A percentile compares a stretch with the other conserved stretches of the same genome.
Evolutionary conservation across 1,140 invertebrate genomes (phyloP).

Genomic region (Drosophila takahashii): DNA sequence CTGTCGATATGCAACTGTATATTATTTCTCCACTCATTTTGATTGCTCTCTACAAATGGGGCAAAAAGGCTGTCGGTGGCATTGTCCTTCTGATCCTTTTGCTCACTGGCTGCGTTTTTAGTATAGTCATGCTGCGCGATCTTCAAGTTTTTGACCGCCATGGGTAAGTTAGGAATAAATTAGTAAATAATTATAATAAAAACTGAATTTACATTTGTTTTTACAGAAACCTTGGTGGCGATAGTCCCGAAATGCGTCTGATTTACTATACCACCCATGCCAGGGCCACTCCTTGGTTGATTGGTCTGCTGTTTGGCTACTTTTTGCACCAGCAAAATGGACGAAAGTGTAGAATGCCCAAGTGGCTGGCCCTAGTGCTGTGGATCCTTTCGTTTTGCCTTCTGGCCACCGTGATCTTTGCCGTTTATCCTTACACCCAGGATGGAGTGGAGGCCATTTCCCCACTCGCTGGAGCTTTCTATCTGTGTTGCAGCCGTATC

Average conservation of each 20-base stretch:
- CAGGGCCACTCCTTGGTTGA: conserved; percentile 74
- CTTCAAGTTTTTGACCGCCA: conserved; percentile 56
- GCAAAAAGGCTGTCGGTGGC: conserved; percentile 51
- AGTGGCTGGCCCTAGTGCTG: conserved; percentile 32
- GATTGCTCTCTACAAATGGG: conserved; percentile 88
- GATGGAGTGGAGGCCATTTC: conserved; percentile 62
- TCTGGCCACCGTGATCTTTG: conserved; percentile 66
- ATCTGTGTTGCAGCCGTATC: conserved; percentile 87
- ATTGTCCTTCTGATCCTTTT: conserved; percentile 57
- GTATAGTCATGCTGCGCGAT: conserved; percentile 57
- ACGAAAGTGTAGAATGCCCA: conserved; percentile 26
- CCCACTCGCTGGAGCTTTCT: conserved; percentile 86
- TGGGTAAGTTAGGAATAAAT: conserved; percentile 29
- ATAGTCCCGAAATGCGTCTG: conserved; percentile 58
- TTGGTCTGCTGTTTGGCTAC: conserved; percentile 73
- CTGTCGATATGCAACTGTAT: conserved; percentile 94
- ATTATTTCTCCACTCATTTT: conserved; percentile 91
- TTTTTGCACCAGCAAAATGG: conserved; percentile 54
- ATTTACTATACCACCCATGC: conserved; percentile 77
- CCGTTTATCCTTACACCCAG: conserved; percentile 73
- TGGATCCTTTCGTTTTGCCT: conserved; percentile 63
- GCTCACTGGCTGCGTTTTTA: conserved; percentile 65
- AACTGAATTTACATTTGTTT: neutral
- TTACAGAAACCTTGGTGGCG: conserved; percentile 59
- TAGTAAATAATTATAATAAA: no score